These are phyloP conservation scores for Coregonus clupeaformis DNA, from an alignment of 2,113 vertebrate genomes.

Conservation along the genomic window DNA sequence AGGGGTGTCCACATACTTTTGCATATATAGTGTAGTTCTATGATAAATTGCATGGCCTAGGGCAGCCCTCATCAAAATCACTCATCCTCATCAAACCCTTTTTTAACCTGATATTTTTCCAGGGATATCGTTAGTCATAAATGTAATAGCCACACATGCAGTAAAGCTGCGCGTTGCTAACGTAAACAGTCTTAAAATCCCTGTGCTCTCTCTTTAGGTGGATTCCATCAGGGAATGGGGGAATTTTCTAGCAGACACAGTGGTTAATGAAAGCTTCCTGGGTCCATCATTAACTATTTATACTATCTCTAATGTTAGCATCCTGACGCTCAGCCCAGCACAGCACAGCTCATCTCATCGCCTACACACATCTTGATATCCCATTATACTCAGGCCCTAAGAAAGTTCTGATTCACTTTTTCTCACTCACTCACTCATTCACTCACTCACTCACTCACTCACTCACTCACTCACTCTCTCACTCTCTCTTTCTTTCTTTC, in stretches of 20 bases:
- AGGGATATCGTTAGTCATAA: slow-evolving; percentile 36
- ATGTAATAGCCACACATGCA: slow-evolving; percentile 21
- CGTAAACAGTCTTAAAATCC: slow-evolving; percentile 17
- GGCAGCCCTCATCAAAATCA: slow-evolving; percentile 9
- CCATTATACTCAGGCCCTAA: background rate
- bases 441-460: background rate
- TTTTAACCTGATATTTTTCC: slow-evolving; percentile 3
- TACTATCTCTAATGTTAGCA: slow-evolving; percentile 29
- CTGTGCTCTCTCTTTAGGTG: slow-evolving; percentile 6
- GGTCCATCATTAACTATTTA: slow-evolving; percentile 31
- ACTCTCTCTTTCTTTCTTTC: no score
- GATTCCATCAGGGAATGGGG: slow-evolving; percentile 17
- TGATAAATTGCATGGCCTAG: background rate
- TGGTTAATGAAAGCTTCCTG: slow-evolving; percentile 41
- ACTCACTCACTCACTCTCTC: no score
- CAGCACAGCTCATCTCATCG: slow-evolving; percentile 16
- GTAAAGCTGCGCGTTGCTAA: slow-evolving; percentile 18
- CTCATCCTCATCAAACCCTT: slow-evolving; percentile 4
- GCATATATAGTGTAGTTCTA: no score
- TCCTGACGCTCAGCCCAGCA: slow-evolving; percentile 11
- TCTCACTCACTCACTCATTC: background rate
- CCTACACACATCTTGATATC: slow-evolving; percentile 28
- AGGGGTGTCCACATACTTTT: no score
- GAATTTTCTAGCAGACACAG: slow-evolving; percentile 27
- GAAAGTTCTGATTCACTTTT: no score